Conservation (phyloP, 2,797 vertebrate genomes). For the Leuciscus waleckii region DNA sequence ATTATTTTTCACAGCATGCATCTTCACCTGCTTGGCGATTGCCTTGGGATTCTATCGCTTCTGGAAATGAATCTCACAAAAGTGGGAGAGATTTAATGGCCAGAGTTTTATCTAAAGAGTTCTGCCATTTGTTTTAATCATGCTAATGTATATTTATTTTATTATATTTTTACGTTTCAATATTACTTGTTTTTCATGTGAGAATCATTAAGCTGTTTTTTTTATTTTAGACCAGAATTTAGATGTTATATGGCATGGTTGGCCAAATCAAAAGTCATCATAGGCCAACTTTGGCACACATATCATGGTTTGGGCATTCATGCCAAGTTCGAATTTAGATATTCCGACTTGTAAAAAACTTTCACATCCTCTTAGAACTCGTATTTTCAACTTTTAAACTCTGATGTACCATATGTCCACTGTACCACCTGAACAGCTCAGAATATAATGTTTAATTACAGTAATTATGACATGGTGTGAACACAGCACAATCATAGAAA, state of each 20-base stretch:
- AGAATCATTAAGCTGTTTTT: background rate
- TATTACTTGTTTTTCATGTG: background rate
- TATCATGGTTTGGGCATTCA: background rate
- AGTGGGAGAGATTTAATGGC: background rate
- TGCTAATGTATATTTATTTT: background rate
- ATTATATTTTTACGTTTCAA: background rate
- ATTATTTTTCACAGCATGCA: conserved; percentile 78
- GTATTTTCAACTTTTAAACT: background rate
- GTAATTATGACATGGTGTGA: background rate
- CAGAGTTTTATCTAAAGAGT: background rate
- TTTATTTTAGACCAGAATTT: background rate
- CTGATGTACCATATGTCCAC: background rate
- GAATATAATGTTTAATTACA: background rate
- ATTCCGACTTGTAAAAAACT: background rate
- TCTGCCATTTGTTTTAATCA: background rate
- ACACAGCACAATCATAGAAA: background rate
- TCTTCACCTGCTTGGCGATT: conserved; percentile 93
- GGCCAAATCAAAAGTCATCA: background rate
- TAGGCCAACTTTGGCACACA: background rate
- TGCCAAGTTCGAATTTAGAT: background rate
- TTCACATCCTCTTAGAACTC: background rate
- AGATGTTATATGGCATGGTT: background rate
- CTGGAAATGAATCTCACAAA: conserved; percentile 81
- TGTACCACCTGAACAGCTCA: background rate
- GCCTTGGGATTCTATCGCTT: conserved; percentile 90